Base-by-base conservation (phyloP, 1,140 invertebrate species). In the Periplaneta americana region DNA sequence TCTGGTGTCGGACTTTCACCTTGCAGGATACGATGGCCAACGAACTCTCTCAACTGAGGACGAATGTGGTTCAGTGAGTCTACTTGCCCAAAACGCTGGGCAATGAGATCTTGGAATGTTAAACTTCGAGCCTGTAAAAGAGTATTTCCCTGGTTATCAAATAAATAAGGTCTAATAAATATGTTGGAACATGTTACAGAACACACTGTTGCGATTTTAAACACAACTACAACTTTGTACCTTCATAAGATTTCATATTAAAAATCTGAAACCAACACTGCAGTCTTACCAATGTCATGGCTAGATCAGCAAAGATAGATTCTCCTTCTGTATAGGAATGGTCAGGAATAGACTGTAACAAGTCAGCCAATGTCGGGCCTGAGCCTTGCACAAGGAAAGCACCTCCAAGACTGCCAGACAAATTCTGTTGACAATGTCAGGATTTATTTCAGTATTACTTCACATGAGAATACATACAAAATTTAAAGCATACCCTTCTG, bases 71-170 rank as follows among this genome's bases (percentile, higher is more conserved):
- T 84, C 11, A 89, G 82, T 13, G 86, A 82, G 11, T 84, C 85
- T 22, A 86, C 84, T 35, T 88, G 86, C 32, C 90, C 87, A 35
- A 88, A 85, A 39, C 90, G 86, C 18, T 90, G 84, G 18, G 85
- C 85, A 32, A 89, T 82, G 39, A 91, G 84, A 85, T 91, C 90
- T 10, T 86, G 81, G 78, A 91, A 87, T 17, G 90, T 88, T 37
- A 90, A 82, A 34, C 86, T 86, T 80, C 85, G 84, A 0, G 88
- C 86, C 37, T 85, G 83, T 18, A 36, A 80, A 37, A 66, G 32
- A 48, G n/a, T 77, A 2, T 18, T 35, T 28, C 10, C n/a, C n/a
- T 66, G 5, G n/a, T 66, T 66, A 66, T n/a, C n/a, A n/a, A n/a
- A n/a, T n/a, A n/a, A n/a, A n/a, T n/a, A n/a, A n/a, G n/a, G n/a